Evolutionary conservation across 2,888 invertebrate species (phyloP), one percentile per base, ranked within the genome.

Genomic region (Formica aserva): DNA sequence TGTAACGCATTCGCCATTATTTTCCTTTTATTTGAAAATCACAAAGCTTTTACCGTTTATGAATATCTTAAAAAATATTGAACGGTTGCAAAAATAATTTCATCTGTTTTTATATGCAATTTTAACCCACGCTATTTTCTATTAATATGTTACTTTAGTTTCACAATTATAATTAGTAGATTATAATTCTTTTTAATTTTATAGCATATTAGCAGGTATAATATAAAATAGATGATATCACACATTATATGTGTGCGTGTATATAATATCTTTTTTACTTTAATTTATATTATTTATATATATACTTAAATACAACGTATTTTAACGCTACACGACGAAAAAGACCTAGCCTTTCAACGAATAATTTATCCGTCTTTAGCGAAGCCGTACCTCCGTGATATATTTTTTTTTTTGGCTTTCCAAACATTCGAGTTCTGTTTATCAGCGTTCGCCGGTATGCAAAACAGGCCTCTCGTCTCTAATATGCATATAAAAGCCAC

Each of bases 401-500:
- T 77, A 77, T 67, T 41, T 77, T 38, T 41, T 77, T 38, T 77
- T 55, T 67, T 41, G 57, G 9, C 67, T 77, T 77, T 55, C n/a
- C 77, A 67, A 55, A 55, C 38, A 77, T 77, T 57, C 66, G 55
- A 62, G 55, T 67, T 77, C 77, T 67, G 67, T 77, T 77, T 77
- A 66, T 77, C 77, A 67, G 55, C 29, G 41, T 38, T 77, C 77
- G 55, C 67, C 41, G 55, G 55, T 55, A 77, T 77, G 66, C 77
- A 67, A 67, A 67, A 55, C 67, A 57, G 55, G n/a, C 29, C 55
- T 67, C 67, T 55, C 77, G 41, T 57, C 55, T 77, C 77, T 77
- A 77, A 77, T 67, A 67, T 77, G 67, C 67, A 77, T 77, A 77
- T 77, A 77, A 77, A 77, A 77, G 67, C 77, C 77, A 77, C 77